Evolutionary conservation across 2,888 invertebrate genomes (phyloP), one percentile per base, ranked within the genome.

Genomic region (Timema podura): DNA sequence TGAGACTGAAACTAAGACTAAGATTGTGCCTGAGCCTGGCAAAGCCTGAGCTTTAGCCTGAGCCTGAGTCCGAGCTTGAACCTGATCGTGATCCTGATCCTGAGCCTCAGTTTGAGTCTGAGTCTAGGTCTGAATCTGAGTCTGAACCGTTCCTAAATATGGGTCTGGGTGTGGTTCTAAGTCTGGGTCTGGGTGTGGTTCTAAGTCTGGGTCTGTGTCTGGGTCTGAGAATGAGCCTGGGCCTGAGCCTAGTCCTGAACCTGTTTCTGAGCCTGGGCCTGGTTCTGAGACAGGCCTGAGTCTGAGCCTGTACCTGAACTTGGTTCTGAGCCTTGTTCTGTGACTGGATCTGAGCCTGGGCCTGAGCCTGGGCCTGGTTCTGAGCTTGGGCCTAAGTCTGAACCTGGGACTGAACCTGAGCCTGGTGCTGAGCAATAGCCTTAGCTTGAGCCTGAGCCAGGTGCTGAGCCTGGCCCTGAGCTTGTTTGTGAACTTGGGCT

Each of bases 131-230:
- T 61, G 5, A 30, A 30, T 3, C 2, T 5, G 64, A 30, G 64
- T 30, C 16, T 61, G n/a, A 30, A 3, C 3, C 30, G n/a, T n/a
- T 1, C 2, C 61, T 61, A 30, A 11, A 5, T 13, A 2, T 61
- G 5, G 65, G 48, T 15, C 48, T 65, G 45, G 65, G 65, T 30
- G 46, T 65, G 65, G 51, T 45, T 46, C 51, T 13, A 3, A 13
- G 61, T 47, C 0, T 69, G 0, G 48, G 47, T 48, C 74, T 74
- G 74, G 70, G 70, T 68, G 66, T 67, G 64, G n/a, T 15, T 65
- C 54, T 70, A 76, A 47, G 67, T 73, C 70, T 76, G 76, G 61
- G 70, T 71, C 66, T 76, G 76, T 48, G 73, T 72, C 75, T 69
- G 61, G 11, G 48, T 49, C 15, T 70, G 76, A 7, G 70, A 71